Conservation (phyloP, 2,888 invertebrate species). For the Anoplius nigerrimus region DNA sequence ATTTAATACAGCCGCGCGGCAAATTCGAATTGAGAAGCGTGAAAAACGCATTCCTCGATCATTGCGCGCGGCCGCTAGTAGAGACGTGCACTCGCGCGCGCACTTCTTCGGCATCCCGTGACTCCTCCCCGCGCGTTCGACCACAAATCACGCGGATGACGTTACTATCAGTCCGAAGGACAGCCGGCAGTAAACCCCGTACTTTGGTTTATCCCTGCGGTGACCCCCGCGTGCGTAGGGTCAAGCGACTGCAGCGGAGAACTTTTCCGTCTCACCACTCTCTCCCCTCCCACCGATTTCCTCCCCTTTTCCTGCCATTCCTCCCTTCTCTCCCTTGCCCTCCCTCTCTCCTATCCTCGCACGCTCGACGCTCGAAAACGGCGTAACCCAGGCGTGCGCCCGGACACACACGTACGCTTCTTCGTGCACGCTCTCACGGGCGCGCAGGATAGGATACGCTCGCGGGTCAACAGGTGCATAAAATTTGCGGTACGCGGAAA, state of each 20-base stretch:
- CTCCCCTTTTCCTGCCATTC: neutral
- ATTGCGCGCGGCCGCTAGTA: slow-evolving; percentile 42
- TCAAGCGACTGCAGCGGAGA: slow-evolving; percentile 41
- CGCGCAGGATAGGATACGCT: slow-evolving; percentile 7
- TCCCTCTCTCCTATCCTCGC: neutral
- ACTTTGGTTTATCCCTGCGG: slow-evolving; percentile 50
- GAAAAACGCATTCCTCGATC: slow-evolving; percentile 67
- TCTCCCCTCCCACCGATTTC: neutral
- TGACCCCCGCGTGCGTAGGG: slow-evolving; percentile 38
- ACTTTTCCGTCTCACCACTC: slow-evolving; percentile 28
- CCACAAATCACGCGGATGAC: slow-evolving; percentile 67
- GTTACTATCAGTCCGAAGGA: slow-evolving; percentile 63
- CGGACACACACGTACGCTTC: neutral
- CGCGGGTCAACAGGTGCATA: slow-evolving; percentile 58
- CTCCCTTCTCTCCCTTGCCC: neutral
- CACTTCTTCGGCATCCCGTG: slow-evolving; percentile 28
- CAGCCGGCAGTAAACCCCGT: slow-evolving; percentile 61
- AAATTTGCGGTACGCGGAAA: slow-evolving; percentile 58
- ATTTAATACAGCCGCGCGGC: slow-evolving; percentile 44
- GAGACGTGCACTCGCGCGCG: slow-evolving; percentile 20
- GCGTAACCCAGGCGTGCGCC: neutral
- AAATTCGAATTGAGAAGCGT: slow-evolving; percentile 67
- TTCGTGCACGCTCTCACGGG: neutral
- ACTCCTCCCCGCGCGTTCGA: slow-evolving; percentile 51
- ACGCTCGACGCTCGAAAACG: neutral